Evolutionary conservation across 2,888 invertebrate species (phyloP), one percentile per base, ranked within the genome.

Genomic region (Brenthis daphne): DNA sequence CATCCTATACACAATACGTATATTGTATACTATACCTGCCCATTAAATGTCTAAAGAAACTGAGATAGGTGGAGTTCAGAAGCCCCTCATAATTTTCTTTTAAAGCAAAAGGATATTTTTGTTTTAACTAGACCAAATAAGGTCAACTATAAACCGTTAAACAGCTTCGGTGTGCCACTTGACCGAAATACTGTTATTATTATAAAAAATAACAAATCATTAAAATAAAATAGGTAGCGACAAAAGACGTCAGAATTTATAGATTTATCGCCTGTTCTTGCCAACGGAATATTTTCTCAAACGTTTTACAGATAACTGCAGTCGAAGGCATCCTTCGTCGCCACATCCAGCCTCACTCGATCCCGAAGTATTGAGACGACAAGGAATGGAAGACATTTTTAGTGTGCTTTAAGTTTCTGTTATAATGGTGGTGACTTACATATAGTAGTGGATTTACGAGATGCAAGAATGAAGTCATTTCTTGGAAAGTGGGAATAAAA

Each of bases 181-280:
- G 37, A 43, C 1, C 16, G 16, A 53, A 53, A 53, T 53, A 53
- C 5, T 53, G 14, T 16, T 53, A 53, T 53, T 16, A 11, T 43
- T 43, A 11, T 43, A 43, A 43, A 43, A 29, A 53, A 0, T 16
- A 37, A 37, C 63, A 63, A 43, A 63, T 63, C 63, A 63, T 63
- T 14, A 53, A 37, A 63, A 53, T 63, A 53, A 63, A 53, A 53
- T 53, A n/a, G 13, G 20, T 33, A 48, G 29, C 29, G 58, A 20
- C 63, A 53, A 53, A 63, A 51, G 37, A 56, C 33, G 61, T 61
- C 67, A 61, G n/a, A 50, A 29, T 61, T 33, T 48, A 54, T 53
- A 24, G 48, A 67, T 48, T 67, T 67, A 60, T 67, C 60, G 60
- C 37, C 6, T 60, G 60, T 67, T 67, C 54, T 53, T 54, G 66